A percentile compares a stretch with the other conserved stretches of the same genome.
Conservation (phyloP, 2,113 vertebrate species). For the Mobula hypostoma region DNA sequence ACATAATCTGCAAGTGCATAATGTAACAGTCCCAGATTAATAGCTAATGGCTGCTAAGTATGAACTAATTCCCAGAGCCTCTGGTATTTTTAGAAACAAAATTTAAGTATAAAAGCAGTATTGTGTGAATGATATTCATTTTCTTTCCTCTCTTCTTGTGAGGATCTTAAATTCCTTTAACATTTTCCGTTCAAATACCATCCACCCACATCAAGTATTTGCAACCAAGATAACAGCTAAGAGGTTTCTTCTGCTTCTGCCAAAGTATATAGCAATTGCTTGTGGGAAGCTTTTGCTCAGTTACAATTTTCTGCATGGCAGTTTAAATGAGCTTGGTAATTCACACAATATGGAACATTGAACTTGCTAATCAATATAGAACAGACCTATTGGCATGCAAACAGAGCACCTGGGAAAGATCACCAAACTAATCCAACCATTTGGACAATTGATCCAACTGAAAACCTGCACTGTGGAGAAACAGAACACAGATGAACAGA, state of each 20-base stretch:
- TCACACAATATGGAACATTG: not conserved
- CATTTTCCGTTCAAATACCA: not conserved
- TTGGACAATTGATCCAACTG: not conserved
- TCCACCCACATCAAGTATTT: not conserved
- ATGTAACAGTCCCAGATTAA: conserved; percentile 22
- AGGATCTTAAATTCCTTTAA: conserved; percentile 26
- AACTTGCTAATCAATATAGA: not conserved
- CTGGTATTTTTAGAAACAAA: conserved; percentile 18
- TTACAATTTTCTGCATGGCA: not conserved
- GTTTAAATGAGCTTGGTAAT: not conserved
- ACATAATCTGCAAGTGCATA: not conserved
- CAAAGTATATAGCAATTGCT: not conserved
- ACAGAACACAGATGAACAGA: not conserved
- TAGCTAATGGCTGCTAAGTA: conserved; percentile 12
- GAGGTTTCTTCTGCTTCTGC: not conserved
- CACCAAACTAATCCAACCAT: not conserved
- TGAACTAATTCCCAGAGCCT: conserved; percentile 3
- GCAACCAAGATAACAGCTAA: not conserved
- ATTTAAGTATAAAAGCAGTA: conserved; percentile 15
- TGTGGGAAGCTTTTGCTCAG: not conserved
- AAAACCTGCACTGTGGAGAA: not conserved
- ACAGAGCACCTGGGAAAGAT: not conserved
- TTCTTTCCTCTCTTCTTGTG: not conserved
- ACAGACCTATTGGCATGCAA: not conserved
- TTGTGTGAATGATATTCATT: not conserved